Evolutionary conservation across 2,888 invertebrate genomes (phyloP).

Genomic region (Trichopria drosophilae): DNA sequence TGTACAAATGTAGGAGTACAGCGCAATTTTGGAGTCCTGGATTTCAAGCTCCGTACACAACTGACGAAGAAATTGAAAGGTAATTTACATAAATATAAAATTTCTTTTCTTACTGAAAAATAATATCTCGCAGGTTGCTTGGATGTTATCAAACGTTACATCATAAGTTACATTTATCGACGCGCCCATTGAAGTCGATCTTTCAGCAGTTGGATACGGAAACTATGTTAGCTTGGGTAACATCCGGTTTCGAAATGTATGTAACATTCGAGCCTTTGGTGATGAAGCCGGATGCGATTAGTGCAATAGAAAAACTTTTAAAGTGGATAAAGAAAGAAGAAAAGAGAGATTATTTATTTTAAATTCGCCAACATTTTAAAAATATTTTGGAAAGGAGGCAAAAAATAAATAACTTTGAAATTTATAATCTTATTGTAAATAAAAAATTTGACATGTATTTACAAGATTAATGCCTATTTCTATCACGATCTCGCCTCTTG

Average conservation of each 20-base stretch:
- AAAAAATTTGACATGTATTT: conserved; percentile 9
- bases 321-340: conserved; percentile 95
- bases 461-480: conserved; percentile 46
- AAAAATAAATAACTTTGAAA: no score
- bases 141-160: conserved; percentile 72
- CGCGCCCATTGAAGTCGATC: conserved; percentile 82
- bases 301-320: conserved; percentile 83
- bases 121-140: conserved; percentile 51
- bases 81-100: no score
- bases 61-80: conserved; percentile 60
- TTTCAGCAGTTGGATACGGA: conserved; percentile 83
- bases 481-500: conserved; percentile 58
- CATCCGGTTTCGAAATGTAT: conserved; percentile 89
- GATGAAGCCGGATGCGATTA: conserved; percentile 82
- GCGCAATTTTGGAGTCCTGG: conserved; percentile 88
- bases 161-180: conserved; percentile 77
- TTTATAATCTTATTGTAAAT: conserved; percentile 20
- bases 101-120: no score
- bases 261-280: conserved; percentile 89
- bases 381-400: conserved; percentile 14
- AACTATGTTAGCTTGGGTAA: conserved; percentile 92
- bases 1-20: conserved; percentile 90
- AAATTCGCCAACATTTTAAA: conserved; percentile 78
- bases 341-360: conserved; percentile 86
- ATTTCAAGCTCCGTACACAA: conserved; percentile 71